These are phyloP conservation scores for Tetrao urogallus DNA, from an alignment of 2,113 vertebrate species.

Conservation along the genomic window DNA sequence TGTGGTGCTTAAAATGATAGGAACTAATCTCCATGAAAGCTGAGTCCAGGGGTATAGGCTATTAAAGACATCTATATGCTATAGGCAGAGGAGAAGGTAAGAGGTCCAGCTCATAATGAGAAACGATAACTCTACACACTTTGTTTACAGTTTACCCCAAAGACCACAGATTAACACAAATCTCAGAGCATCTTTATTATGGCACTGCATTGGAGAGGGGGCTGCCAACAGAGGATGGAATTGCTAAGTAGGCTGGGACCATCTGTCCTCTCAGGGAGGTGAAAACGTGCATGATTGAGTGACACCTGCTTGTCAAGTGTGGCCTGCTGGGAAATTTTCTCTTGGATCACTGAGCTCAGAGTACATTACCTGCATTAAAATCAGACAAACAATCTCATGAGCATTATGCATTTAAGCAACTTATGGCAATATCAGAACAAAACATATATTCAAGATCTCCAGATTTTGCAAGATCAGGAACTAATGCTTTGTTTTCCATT, in stretches of 20 bases:
- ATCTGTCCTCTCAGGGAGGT: conserved; percentile 80
- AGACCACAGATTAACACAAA: conserved; percentile 79
- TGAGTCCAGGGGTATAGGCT: conserved; percentile 50
- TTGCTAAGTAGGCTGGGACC: conserved; percentile 81
- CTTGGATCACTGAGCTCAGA: conserved; percentile 79
- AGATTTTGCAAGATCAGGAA: not conserved
- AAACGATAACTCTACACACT: conserved; percentile 75
- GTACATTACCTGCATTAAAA: conserved; percentile 86
- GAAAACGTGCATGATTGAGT: conserved; percentile 81
- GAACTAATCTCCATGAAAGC: conserved; percentile 74
- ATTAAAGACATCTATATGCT: conserved; percentile 69
- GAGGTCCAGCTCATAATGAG: conserved; percentile 72
- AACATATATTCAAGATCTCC: not conserved
- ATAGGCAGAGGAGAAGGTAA: conserved; percentile 69
- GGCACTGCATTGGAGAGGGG: conserved; percentile 62
- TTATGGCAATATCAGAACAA: conserved; percentile 12
- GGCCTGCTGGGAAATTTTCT: conserved; percentile 83
- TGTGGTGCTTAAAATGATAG: conserved; percentile 70
- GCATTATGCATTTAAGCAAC: conserved; percentile 28
- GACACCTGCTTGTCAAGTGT: conserved; percentile 87
- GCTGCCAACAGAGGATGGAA: conserved; percentile 77
- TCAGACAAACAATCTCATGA: conserved; percentile 72
- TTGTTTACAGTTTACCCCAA: conserved; percentile 79
- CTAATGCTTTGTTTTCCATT: not conserved
- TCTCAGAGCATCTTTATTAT: conserved; percentile 76